phyloP scores from a whole-genome alignment of 2,888 invertebrate species.

The Arge pagana region DNA sequence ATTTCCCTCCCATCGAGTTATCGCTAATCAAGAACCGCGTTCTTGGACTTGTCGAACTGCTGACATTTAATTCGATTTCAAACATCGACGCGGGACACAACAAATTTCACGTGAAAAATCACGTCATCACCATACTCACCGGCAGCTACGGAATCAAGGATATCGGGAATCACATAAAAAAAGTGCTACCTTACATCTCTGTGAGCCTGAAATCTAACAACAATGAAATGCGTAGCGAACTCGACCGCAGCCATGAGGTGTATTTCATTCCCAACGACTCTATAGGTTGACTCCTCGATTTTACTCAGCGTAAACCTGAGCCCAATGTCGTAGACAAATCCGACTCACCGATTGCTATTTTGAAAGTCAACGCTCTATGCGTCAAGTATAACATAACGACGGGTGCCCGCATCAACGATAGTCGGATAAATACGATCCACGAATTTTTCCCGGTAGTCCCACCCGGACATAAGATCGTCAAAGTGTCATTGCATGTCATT shows the following conservation, averaged over 20 bases:
- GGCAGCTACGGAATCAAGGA: conserved; percentile 28
- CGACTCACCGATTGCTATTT: conserved; percentile 41
- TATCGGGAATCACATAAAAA: conserved; percentile 21
- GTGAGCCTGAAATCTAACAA: not conserved
- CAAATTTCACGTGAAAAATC: conserved; percentile 17
- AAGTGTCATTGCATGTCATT: conserved; percentile 42
- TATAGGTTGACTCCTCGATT: conserved; percentile 6
- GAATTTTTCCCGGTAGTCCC: conserved; percentile 42
- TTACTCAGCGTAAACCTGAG: conserved; percentile 3
- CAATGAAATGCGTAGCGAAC: not conserved
- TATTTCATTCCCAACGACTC: conserved; percentile 9
- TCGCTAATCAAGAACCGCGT: conserved; percentile 34
- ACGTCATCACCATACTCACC: conserved; percentile 20
- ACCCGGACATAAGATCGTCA: conserved; percentile 46
- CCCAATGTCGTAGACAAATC: conserved; percentile 31
- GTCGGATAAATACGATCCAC: conserved; percentile 42
- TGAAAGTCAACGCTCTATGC: conserved; percentile 37
- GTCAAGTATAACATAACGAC: conserved; percentile 37
- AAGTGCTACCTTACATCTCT: not conserved
- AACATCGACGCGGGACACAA: conserved; percentile 47
- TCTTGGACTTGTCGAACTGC: conserved; percentile 43
- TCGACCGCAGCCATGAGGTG: not conserved
- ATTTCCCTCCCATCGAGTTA: conserved; percentile 40
- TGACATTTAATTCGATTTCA: conserved; percentile 45
- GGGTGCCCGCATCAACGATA: conserved; percentile 37